Evolutionary conservation across 2,797 vertebrate genomes (phyloP).

Genomic region (Muscicapa striata): DNA sequence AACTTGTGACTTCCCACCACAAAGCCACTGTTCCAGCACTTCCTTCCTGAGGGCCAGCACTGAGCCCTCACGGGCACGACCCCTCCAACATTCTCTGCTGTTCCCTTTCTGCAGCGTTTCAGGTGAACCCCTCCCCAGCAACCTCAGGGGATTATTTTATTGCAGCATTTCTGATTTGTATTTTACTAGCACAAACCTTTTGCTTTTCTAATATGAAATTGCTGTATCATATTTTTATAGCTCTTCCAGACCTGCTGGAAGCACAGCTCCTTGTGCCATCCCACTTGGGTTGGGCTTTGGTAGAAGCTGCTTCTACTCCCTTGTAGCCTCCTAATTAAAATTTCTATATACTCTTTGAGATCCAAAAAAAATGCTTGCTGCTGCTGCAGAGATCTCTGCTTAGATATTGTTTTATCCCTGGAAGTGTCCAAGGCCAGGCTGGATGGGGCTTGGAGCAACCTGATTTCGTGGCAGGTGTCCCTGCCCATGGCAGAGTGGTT

Average conservation of each 20-base stretch:
- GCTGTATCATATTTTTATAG: neutral
- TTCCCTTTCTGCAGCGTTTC: neutral
- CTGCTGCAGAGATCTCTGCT: neutral
- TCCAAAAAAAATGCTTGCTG: accelerated
- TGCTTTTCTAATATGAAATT: neutral
- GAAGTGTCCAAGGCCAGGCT: neutral
- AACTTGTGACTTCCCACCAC: neutral
- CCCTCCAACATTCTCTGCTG: neutral
- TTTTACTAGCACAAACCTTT: neutral
- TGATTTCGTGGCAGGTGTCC: accelerated
- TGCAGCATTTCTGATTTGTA: neutral
- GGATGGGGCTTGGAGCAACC: neutral
- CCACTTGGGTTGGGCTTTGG: neutral
- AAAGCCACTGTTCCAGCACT: accelerated
- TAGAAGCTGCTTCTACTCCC: neutral
- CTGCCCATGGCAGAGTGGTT: neutral
- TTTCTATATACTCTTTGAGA: neutral
- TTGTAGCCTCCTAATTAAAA: neutral
- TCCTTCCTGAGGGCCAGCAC: neutral
- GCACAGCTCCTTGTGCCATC: neutral
- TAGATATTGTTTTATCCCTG: neutral
- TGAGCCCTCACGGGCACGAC: accelerated
- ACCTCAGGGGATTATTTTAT: neutral
- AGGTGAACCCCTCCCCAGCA: neutral
- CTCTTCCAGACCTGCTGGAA: neutral